phyloP scores from a whole-genome alignment of 2,113 vertebrate genomes.

The Odontesthes bonariensis region DNA sequence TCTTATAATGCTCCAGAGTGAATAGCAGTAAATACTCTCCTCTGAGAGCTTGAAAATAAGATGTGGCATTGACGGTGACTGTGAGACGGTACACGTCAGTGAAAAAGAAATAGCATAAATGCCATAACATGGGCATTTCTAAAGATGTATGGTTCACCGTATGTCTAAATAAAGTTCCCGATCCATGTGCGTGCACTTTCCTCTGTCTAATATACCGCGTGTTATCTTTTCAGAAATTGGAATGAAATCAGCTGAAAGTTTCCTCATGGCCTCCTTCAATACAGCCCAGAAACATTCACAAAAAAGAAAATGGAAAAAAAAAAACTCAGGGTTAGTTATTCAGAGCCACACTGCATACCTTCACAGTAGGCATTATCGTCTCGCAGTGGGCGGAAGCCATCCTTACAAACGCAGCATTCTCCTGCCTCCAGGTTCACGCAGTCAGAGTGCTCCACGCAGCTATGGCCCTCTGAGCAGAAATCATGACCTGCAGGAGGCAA shows the following conservation, averaged over 20 bases:
- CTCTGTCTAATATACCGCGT: no score
- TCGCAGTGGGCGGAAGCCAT: constrained; percentile 92
- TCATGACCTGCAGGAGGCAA: constrained; percentile 87
- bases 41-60: constrained; percentile 37
- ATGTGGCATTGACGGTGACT: constrained; percentile 15
- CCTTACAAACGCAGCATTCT: constrained; percentile 91
- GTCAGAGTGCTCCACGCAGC: constrained; percentile 93
- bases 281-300: background rate
- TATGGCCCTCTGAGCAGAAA: constrained; percentile 92
- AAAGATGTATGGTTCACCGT: background rate
- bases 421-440: constrained; percentile 94
- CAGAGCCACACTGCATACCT: constrained; percentile 82
- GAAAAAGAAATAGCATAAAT: constrained; percentile 6
- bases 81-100: constrained; percentile 9
- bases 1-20: constrained; percentile 21
- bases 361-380: constrained; percentile 97
- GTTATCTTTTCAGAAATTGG: no score
- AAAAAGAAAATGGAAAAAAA: background rate
- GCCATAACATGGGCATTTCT: background rate
- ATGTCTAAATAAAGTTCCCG: background rate
- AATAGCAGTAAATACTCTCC: constrained; percentile 18
- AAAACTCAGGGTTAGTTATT: constrained; percentile 32
- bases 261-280: background rate
- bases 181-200: background rate
- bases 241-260: background rate